Evolutionary conservation across 2,113 vertebrate species (phyloP).

Genomic region (Coregonus clupeaformis): DNA sequence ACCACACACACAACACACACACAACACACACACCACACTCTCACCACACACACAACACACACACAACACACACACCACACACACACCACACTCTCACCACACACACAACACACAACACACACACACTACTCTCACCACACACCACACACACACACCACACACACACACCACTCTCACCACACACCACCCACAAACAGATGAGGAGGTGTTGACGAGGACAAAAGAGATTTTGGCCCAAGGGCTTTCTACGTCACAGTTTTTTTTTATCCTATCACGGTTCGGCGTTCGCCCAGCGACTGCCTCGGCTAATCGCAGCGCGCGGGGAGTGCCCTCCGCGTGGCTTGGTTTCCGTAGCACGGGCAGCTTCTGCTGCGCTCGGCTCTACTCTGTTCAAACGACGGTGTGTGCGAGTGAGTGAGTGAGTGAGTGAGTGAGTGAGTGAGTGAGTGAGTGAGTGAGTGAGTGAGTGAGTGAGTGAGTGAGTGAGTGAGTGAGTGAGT

Average conservation of each 20-base stretch:
- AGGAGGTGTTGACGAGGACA: background rate
- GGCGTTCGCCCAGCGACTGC: conserved; percentile 23
- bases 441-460: background rate
- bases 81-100: no score
- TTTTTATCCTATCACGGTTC: conserved; percentile 41
- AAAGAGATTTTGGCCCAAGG: conserved; percentile 18
- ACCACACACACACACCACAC: background rate
- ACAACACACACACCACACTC: background rate
- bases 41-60: no score
- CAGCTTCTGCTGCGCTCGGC: conserved; percentile 43
- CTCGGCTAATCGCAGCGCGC: conserved; percentile 59
- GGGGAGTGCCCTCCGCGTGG: conserved; percentile 49
- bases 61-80: background rate
- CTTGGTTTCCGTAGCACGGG: conserved; percentile 64
- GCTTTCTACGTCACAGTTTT: conserved; percentile 44
- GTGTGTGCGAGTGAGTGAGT: background rate
- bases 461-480: background rate
- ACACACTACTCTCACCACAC: no score
- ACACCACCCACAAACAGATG: background rate
- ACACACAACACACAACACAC: background rate
- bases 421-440: no score
- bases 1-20: background rate
- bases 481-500: background rate
- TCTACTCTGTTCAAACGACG: conserved; percentile 12
- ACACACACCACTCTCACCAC: no score